phyloP scores from a whole-genome alignment of 1,140 invertebrate genomes.

The Lucilia cuprina region DNA sequence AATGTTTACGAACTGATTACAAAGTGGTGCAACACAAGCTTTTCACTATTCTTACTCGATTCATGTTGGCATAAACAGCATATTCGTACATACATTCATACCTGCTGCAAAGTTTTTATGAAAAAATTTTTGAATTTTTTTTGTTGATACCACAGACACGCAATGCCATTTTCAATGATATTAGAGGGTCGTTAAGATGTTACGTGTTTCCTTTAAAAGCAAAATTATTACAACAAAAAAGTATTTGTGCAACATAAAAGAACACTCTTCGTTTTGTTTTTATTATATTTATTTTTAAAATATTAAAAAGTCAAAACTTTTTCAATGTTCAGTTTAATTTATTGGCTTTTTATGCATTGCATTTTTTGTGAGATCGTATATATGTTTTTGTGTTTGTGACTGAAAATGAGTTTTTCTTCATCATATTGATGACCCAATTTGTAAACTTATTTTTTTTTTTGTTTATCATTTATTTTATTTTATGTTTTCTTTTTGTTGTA shows the following conservation, averaged over 20 bases:
- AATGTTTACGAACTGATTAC: constrained; percentile 32
- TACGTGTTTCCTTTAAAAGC: constrained; percentile 12
- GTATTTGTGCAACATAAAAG: neutral
- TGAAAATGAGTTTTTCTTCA: constrained; percentile 19
- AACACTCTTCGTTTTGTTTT: neutral
- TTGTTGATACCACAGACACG: constrained; percentile 26
- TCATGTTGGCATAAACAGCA: neutral
- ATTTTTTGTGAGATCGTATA: neutral
- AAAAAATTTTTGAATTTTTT: neutral
- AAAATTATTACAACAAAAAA: neutral
- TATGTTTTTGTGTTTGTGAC: too few relatives aligned
- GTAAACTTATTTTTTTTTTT: neutral
- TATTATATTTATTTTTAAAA: neutral
- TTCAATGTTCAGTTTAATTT: constrained; percentile 19
- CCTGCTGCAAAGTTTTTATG: constrained; percentile 16
- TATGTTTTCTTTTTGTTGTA: neutral
- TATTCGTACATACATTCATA: neutral
- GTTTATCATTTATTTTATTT: neutral
- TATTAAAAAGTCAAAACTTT: constrained; percentile 22
- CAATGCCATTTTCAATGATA: constrained; percentile 35
- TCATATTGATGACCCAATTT: constrained; percentile 32
- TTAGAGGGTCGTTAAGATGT: constrained; percentile 28
- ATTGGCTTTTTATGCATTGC: constrained; percentile 28
- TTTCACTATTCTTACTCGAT: neutral
- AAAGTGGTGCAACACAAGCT: neutral